Evolutionary conservation across 1,140 invertebrate species (phyloP), one percentile per base, ranked within the genome.

Genomic region (Eubasilissa regina): DNA sequence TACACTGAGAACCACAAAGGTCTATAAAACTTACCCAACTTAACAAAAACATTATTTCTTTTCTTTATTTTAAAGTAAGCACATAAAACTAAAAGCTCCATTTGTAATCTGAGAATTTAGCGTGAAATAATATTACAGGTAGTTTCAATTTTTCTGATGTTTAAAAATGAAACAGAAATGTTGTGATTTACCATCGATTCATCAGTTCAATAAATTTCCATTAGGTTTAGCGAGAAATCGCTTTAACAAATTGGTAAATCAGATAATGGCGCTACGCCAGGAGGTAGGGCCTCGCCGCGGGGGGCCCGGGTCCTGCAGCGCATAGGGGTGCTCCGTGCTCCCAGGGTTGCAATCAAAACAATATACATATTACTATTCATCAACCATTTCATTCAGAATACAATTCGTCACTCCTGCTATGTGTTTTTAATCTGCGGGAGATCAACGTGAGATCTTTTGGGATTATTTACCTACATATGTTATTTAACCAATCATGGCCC

Each of bases 181-280:
- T 68, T 17, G 44, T 47, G 64, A 68, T 68, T 68, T 47, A 15
- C 11, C n/a, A 17, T 45, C 12, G 35, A 44, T 66, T 66, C 43
- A 12, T 6, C 17, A 19, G 45, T 45, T 68, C 64, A 68, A 68
- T 68, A 68, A 68, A 68, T 48, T 68, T 68, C 7, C 21, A 68
- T 68, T 68, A 73, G 47, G 43, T 70, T 70, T 55, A n/a, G 68
- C n/a, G 68, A 55, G 48, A 76, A 76, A 76, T 75, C 45, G 74
- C 58, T 76, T 62, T 58, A 76, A 60, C 55, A 76, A 76, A 62
- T 76, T 60, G 74, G 58, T 62, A 76, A 64, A 76, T 76, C 74
- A 76, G 74, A 76, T 76, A 76, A 75, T 48, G 68, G 68, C 17
- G 68, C 48, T 47, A 35, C 15, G 68, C 19, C 19, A 15, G 68